phyloP scores from a whole-genome alignment of 1,140 invertebrate species.

The Drosophila funebris region DNA sequence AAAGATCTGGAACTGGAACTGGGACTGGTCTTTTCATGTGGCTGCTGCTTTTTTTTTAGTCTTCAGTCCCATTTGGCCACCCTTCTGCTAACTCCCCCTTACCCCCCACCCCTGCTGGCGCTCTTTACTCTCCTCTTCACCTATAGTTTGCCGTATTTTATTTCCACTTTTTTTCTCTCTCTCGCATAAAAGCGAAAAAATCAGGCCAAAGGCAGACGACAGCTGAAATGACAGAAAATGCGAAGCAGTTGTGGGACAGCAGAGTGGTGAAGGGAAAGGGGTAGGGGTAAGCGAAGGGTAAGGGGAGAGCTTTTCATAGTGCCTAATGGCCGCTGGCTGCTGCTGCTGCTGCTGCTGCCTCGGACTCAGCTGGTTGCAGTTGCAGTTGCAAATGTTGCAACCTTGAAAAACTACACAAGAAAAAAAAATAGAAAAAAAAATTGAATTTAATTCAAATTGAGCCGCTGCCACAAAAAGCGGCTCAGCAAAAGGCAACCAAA shows the following conservation, averaged over 20 bases:
- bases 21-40: neutral
- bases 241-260: slow-evolving; percentile 8
- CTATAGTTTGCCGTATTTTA: neutral
- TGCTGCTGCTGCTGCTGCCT: slow-evolving; percentile 26
- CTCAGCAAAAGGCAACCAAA: slow-evolving; percentile 32
- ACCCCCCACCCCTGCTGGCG: neutral
- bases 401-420: slow-evolving; percentile 55
- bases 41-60: slow-evolving; percentile 62
- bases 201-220: slow-evolving; percentile 42
- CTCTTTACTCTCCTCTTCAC: neutral
- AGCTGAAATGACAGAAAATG: slow-evolving; percentile 50
- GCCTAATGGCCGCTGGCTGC: slow-evolving; percentile 70
- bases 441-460: slow-evolving; percentile 81
- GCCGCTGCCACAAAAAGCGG: slow-evolving; percentile 36
- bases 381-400: slow-evolving; percentile 49
- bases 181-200: slow-evolving; percentile 35
- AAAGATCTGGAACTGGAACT: slow-evolving; percentile 1
- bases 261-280: neutral
- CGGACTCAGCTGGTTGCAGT: slow-evolving; percentile 13
- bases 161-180: neutral
- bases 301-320: slow-evolving; percentile 31
- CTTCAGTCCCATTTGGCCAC: neutral
- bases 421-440: slow-evolving; percentile 38
- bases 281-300: neutral
- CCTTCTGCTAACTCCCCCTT: neutral